These are phyloP conservation scores for Hypotaenidia philippensis DNA, from an alignment of 2,797 vertebrate species.

Conservation along the genomic window DNA sequence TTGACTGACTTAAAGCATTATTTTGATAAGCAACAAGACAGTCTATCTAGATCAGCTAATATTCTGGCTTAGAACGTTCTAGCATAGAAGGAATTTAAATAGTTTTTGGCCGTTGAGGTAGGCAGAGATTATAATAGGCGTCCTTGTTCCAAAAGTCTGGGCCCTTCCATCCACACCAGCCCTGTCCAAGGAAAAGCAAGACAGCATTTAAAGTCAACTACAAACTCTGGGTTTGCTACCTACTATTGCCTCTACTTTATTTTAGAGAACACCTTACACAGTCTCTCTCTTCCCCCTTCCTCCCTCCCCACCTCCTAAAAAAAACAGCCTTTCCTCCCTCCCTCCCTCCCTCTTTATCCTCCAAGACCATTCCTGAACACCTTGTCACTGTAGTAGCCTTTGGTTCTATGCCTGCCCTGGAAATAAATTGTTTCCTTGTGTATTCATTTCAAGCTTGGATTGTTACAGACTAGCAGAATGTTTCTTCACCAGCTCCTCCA, in stretches of 20 bases:
- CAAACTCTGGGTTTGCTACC: accelerated
- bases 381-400: not conserved
- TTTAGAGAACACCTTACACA: not conserved
- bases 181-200: constrained; percentile 78
- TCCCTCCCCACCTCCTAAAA: not conserved
- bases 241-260: not conserved
- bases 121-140: constrained; percentile 95
- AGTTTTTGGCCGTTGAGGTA: constrained; percentile 90
- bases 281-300: not conserved
- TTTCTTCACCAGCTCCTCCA: not conserved
- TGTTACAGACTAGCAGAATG: not conserved
- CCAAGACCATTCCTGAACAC: not conserved
- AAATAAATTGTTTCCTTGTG: not conserved
- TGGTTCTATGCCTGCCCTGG: not conserved
- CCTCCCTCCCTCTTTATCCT: not conserved
- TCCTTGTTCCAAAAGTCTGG: constrained; percentile 94
- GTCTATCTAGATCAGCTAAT: not conserved
- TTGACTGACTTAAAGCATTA: not conserved
- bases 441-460: not conserved
- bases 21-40: not conserved
- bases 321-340: not conserved
- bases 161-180: constrained; percentile 98
- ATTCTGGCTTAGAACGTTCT: not conserved
- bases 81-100: constrained; percentile 77
- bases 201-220: not conserved